Percentiles rank a stretch among this genome's conserved stretches.
phyloP scores from a whole-genome alignment of 2,888 invertebrate species.

The Hemistola chrysoprasaria region DNA sequence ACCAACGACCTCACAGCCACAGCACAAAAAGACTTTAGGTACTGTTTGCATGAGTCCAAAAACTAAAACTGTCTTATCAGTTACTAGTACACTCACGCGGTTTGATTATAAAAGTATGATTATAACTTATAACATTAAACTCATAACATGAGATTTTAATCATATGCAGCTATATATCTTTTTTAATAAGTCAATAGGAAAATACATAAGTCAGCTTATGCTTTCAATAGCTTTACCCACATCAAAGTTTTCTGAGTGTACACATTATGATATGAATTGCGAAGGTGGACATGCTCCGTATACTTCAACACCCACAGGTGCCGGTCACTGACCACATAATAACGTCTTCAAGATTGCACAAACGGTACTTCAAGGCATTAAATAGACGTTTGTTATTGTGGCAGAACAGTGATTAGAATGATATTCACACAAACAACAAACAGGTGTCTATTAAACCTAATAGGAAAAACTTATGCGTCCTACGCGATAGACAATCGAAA shows the following conservation, averaged over 20 bases:
- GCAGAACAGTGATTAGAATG: constrained; percentile 16
- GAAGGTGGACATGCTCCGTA: constrained; percentile 15
- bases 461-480: too few relatives aligned
- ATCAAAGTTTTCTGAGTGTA: background rate
- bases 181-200: too few relatives aligned
- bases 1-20: constrained; percentile 18
- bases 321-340: constrained; percentile 31
- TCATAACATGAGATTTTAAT: too few relatives aligned
- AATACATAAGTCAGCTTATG: too few relatives aligned
- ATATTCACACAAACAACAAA: background rate
- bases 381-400: constrained; percentile 26
- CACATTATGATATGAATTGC: constrained; percentile 1
- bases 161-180: too few relatives aligned
- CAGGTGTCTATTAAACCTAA: constrained; percentile 1
- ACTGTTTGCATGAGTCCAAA: constrained; percentile 7
- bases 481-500: too few relatives aligned
- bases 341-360: constrained; percentile 19
- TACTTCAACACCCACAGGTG: constrained; percentile 24
- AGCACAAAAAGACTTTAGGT: constrained; percentile 19
- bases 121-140: too few relatives aligned
- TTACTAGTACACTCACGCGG: too few relatives aligned
- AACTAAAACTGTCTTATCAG: background rate
- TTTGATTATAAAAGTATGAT: too few relatives aligned
- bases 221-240: background rate
- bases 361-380: constrained; percentile 24